Conservation (phyloP, 2,888 invertebrate species). For the Digitonthophagus gazella region DNA sequence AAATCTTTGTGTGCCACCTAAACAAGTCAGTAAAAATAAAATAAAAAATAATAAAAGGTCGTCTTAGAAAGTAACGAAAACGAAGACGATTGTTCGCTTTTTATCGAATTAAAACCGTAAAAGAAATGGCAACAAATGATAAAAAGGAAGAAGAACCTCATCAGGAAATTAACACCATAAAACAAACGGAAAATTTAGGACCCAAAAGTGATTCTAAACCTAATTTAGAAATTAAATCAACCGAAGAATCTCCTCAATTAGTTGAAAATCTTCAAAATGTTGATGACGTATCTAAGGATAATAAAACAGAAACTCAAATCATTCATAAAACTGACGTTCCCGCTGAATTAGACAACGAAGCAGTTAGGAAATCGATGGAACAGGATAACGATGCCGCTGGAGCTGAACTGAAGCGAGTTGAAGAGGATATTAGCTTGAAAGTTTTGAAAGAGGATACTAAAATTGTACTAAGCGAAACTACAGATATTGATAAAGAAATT, state of each 20-base stretch:
- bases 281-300: background rate
- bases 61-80: no score
- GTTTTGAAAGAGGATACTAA: slow-evolving; percentile 10
- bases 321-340: background rate
- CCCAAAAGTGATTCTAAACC: background rate
- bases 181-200: background rate
- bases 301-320: background rate
- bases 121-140: background rate
- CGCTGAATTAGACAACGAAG: background rate
- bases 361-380: slow-evolving; percentile 10
- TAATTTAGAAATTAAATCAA: background rate
- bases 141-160: background rate
- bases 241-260: background rate
- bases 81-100: no score
- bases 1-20: background rate
- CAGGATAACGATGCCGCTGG: background rate
- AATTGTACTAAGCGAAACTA: background rate
- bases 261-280: background rate
- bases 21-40: background rate
- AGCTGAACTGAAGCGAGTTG: slow-evolving; percentile 1
- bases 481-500: background rate
- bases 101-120: no score
- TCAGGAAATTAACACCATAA: background rate
- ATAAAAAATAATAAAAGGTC: no score
- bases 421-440: slow-evolving; percentile 12